Base-by-base conservation (phyloP, 2,888 invertebrate species). In the Aphrophora alni region DNA sequence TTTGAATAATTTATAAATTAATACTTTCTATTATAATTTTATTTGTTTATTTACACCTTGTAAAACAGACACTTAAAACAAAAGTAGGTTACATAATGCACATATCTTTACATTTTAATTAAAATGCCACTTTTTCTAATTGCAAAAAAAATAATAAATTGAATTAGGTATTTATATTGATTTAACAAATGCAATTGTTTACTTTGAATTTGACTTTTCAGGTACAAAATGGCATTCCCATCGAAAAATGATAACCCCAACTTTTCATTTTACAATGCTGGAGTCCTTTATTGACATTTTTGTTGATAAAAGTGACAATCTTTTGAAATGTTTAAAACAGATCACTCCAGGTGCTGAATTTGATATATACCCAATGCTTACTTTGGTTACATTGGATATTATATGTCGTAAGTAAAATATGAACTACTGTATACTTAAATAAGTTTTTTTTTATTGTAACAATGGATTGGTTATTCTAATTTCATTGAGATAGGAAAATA, bases 281-380 rank as follows among this genome's bases (percentile, higher is more conserved):
- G 95, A 95, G 90, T 94, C 94, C 85, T 95, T 95, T 89, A 94
- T 95, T 86, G 94, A 95, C 87, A 89, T 95, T 59, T 95, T 95
- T 89, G 93, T 95, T 3, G 91, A 92, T 81, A 92, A 93, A 86
- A 89, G 91, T 70, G 87, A 88, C 17, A 89, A 89, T 73, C 86
- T 94, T 82, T 86, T 88, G 0, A 84, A 90, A 2, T 94, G 93
- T 86, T 89, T 95, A 88, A 92, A 92, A 87, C 92, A 92, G 85
- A 94, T 95, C 88, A 85, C 83, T 2, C 88, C 90, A 77, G 93
- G 92, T n/a, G 93, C 93, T 84, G 91, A 91, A 79, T 95, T 95
- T 86, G 95, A 95, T 87, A 93, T 93, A 86, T 95, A 95, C 86
- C 93, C 95, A 88, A 95, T 95, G 89, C 95, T 95, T 94, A 94